Evolutionary conservation across 2,888 invertebrate species (phyloP).

Genomic region (Pollenia griseotomentosa): DNA sequence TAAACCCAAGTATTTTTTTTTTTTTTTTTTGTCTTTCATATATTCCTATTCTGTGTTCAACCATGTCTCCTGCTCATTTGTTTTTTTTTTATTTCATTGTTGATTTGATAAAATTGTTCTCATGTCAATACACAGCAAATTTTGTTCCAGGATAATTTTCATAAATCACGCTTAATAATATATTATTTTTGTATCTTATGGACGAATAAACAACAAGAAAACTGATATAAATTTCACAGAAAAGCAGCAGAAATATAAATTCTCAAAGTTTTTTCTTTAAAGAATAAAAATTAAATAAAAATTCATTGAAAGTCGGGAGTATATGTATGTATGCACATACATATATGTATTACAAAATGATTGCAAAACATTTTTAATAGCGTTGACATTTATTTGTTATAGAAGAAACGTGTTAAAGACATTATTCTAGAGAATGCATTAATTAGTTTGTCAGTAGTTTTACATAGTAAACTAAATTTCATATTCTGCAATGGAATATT

Average conservation of each 20-base stretch:
- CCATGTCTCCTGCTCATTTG: conserved; percentile 14
- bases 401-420: neutral
- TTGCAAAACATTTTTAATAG: neutral
- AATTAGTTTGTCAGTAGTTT: neutral
- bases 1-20: conserved; percentile 4
- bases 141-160: conserved; percentile 65
- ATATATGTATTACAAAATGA: neutral
- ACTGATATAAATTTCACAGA: conserved; percentile 28
- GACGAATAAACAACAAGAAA: conserved; percentile 30
- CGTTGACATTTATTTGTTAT: neutral
- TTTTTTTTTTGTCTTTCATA: neutral
- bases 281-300: conserved; percentile 13
- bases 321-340: too few relatives aligned
- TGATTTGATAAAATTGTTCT: conserved; percentile 60
- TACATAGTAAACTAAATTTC: neutral
- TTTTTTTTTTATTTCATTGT: conserved; percentile 13
- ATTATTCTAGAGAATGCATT: neutral
- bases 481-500: neutral
- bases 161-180: conserved; percentile 69
- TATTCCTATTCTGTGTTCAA: conserved; percentile 14
- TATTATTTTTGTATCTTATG: conserved; percentile 57
- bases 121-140: conserved; percentile 62
- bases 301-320: conserved; percentile 32
- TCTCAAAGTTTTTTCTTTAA: conserved; percentile 3
- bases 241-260: conserved; percentile 6